Evolutionary conservation across 2,888 invertebrate species (phyloP), one percentile per base, ranked within the genome.

Genomic region (Lobophora halterata): DNA sequence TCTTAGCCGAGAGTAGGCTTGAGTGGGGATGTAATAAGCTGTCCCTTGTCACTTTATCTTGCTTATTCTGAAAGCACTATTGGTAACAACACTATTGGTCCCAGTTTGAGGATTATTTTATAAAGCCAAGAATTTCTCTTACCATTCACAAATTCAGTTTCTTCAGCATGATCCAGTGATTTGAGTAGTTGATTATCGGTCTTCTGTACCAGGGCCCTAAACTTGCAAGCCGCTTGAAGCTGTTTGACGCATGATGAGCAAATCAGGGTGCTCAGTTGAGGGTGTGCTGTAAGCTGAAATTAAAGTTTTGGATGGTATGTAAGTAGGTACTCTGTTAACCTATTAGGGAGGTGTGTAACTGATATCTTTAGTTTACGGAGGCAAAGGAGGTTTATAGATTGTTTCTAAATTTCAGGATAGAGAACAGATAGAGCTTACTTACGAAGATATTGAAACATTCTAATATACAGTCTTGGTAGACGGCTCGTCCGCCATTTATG

Each of bases 361-460:
- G 9, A 20, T 2, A 7, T 3, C 8, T n/a, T 20, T n/a, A 5
- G 3, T 20, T 7, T 6, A 20, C 5, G n/a, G 3, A 3, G 5
- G 5, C 20, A 20, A 14, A 14, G 14, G 7, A 20, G 3, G 20
- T 6, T 5, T 3, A n/a, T n/a, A 20, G 6, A 3, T 7, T 6
- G 8, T 3, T 5, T 6, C 20, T 14, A 5, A 20, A 3, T 2
- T 1, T 3, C 4, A 23, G 16, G 2, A 10, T 10, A 14, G n/a
- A 13, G 12, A 7, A 14, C 1, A 21, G 6, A n/a, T 1, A 8
- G 14, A 8, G n/a, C n/a, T n/a, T 36, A 58, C 62, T 62, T 36
- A 67, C 67, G 11, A 47, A 52, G 41, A 65, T 49, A 55, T 61
- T 65, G 30, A 58, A 66, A 37, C 65, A 65, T 33, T 65, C 58